Evolutionary conservation across 92 coral and sea anemone species (phyloP).

Genomic region (Plumapathes pennacea): DNA sequence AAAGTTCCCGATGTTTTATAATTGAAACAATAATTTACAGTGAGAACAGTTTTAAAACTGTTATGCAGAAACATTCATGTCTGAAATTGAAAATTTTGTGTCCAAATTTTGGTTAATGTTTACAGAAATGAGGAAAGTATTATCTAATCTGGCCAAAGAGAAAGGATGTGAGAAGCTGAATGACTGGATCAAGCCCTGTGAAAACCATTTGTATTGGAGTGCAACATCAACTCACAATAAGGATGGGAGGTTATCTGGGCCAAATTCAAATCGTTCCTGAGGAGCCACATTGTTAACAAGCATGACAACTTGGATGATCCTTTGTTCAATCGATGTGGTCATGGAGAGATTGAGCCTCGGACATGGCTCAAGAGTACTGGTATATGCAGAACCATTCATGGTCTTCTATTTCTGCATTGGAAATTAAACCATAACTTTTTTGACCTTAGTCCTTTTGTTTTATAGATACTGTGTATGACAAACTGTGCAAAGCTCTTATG

Average conservation of each 20-base stretch:
- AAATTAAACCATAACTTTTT: not conserved
- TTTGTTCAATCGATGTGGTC: conserved; percentile 36
- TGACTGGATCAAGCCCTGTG: conserved; percentile 55
- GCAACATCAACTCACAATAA: conserved; percentile 40
- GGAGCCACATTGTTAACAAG: conserved; percentile 34
- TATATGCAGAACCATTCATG: conserved; percentile 4
- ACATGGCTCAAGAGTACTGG: conserved; percentile 39
- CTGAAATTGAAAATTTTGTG: not conserved
- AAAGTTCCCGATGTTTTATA: too few species aligned
- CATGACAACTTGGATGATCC: conserved; percentile 42
- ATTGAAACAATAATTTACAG: too few species aligned
- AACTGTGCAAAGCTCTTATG: conserved; percentile 8
- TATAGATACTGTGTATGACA: conserved; percentile 2
- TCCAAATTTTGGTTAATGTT: not conserved
- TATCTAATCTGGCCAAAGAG: conserved; percentile 35
- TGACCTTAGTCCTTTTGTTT: not conserved
- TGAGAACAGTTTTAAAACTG: too few species aligned
- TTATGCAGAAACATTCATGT: too few species aligned
- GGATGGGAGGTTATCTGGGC: conserved; percentile 53
- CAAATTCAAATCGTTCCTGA: conserved; percentile 42
- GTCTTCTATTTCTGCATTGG: conserved; percentile 5
- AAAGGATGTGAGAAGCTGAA: conserved; percentile 33
- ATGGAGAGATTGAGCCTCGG: conserved; percentile 19
- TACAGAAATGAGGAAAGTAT: conserved; percentile 40
- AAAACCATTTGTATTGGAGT: conserved; percentile 55